Percentiles rank a stretch among this genome's conserved stretches.
phyloP scores from a whole-genome alignment of 2,113 vertebrate species.

The Danio rerio region DNA sequence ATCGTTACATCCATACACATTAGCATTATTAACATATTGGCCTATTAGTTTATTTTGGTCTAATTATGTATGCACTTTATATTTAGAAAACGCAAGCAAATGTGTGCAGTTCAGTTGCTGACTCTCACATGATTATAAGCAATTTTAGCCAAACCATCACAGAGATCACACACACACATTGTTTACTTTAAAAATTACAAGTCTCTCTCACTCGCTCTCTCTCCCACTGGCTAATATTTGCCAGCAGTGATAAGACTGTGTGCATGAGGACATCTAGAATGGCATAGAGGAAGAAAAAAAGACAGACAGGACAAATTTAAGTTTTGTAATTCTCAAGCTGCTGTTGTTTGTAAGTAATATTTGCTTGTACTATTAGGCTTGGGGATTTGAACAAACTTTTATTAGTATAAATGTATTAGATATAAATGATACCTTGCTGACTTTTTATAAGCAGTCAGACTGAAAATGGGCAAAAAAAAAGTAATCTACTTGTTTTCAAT shows the following conservation, averaged over 20 bases:
- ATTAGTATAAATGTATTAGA: neutral
- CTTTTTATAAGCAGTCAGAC: neutral
- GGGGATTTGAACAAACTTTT: neutral
- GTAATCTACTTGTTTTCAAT: no score
- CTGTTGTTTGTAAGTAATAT: neutral
- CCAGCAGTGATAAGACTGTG: constrained; percentile 22
- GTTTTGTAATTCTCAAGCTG: neutral
- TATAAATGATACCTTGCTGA: neutral
- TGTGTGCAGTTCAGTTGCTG: constrained; percentile 51
- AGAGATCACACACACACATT: constrained; percentile 4
- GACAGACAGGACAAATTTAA: neutral
- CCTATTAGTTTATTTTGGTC: neutral
- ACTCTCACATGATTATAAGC: constrained; percentile 58
- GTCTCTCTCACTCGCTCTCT: neutral
- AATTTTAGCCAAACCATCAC: constrained; percentile 32
- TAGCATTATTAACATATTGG: no score
- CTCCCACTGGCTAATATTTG: constrained; percentile 24
- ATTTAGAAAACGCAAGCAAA: neutral
- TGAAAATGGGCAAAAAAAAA: neutral
- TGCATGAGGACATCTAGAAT: constrained; percentile 24
- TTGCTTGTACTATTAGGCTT: neutral
- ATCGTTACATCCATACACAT: no score
- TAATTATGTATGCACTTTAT: neutral
- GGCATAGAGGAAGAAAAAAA: constrained; percentile 7
- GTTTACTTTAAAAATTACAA: neutral